Evolutionary conservation across 1,140 invertebrate species (phyloP).

Genomic region (Penaeus vannamei): DNA sequence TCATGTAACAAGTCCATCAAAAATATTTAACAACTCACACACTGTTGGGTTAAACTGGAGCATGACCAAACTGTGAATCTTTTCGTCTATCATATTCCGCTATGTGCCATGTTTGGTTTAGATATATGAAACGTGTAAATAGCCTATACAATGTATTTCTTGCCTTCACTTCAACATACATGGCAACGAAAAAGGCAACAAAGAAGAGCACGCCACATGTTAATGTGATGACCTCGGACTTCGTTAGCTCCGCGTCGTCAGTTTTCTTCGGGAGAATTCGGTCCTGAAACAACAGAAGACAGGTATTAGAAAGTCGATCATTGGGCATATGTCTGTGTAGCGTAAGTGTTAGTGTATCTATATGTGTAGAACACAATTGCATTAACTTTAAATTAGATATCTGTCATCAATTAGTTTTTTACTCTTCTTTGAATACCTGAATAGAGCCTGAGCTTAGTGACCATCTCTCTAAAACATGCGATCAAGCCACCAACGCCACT

Average conservation of each 20-base stretch:
- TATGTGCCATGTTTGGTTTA: slow-evolving; percentile 76
- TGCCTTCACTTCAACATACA: slow-evolving; percentile 77
- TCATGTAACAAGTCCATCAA: slow-evolving; percentile 39
- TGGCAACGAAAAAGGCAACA: slow-evolving; percentile 76
- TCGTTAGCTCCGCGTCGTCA: slow-evolving; percentile 73
- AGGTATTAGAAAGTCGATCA: neutral
- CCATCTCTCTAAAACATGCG: too few species aligned
- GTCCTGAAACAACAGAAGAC: slow-evolving; percentile 40
- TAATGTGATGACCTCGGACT: slow-evolving; percentile 74
- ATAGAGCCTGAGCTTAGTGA: too few species aligned
- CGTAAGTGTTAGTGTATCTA: too few species aligned
- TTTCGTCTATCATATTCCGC: slow-evolving; percentile 73
- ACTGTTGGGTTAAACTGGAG: slow-evolving; percentile 45
- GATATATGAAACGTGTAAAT: slow-evolving; percentile 73
- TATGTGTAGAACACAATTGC: too few species aligned
- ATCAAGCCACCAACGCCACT: too few species aligned
- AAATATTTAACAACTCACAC: slow-evolving; percentile 28
- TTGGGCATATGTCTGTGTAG: too few species aligned
- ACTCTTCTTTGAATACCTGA: too few species aligned
- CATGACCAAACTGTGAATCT: slow-evolving; percentile 63
- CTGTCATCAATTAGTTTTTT: too few species aligned
- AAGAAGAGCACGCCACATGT: slow-evolving; percentile 76
- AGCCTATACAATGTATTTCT: slow-evolving; percentile 74
- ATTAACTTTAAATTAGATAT: too few species aligned
- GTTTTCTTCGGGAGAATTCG: slow-evolving; percentile 64